Evolutionary conservation across 2,113 vertebrate genomes (phyloP).

Genomic region (Oenanthe oenanthe): DNA sequence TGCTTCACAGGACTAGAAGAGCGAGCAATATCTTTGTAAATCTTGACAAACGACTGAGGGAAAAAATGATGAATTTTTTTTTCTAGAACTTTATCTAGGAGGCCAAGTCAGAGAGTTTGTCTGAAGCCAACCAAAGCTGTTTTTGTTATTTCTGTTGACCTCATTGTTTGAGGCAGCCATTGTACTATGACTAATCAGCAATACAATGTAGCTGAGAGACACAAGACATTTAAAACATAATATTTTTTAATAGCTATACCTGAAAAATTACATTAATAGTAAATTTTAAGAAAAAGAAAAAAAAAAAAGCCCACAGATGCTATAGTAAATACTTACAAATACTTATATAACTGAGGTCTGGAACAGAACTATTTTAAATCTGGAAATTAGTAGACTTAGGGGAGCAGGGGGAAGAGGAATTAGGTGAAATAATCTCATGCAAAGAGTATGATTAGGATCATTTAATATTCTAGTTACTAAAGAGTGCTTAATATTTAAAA

Average conservation of each 20-base stretch:
- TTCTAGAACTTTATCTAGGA: not conserved
- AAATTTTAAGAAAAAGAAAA: not conserved
- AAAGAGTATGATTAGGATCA: conserved; percentile 15
- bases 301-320: accelerated
- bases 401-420: not conserved
- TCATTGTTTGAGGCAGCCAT: not conserved
- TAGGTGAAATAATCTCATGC: conserved; percentile 25
- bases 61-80: not conserved
- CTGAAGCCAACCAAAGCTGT: accelerated
- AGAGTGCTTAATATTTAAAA: conserved; percentile 60
- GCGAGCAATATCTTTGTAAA: not conserved
- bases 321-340: not conserved
- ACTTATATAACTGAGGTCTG: not conserved
- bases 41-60: not conserved
- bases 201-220: not conserved
- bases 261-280: not conserved
- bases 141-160: not conserved
- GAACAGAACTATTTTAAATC: not conserved
- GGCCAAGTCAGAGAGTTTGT: not conserved
- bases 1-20: not conserved
- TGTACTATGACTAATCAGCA: not conserved
- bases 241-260: not conserved
- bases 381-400: not conserved
- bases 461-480: conserved; percentile 49
- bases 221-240: not conserved